Evolutionary conservation across 2,797 vertebrate genomes (phyloP).

Genomic region (Protonibea diacanthus): DNA sequence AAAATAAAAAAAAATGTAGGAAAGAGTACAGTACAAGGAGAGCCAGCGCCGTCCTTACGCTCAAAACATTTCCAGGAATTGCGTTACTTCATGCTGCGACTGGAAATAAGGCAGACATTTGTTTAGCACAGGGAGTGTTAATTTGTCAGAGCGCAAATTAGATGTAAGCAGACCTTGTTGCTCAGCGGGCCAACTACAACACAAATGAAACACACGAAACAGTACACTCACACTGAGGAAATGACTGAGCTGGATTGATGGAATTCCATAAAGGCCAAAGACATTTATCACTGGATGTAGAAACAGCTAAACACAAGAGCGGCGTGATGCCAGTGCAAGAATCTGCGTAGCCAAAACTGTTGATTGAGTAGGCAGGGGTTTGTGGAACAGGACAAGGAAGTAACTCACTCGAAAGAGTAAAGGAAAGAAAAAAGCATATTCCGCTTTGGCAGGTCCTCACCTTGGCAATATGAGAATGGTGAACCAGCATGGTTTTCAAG

Average conservation of each 20-base stretch:
- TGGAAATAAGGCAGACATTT: constrained; percentile 57
- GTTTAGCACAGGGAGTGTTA: constrained; percentile 62
- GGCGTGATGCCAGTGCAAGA: constrained; percentile 44
- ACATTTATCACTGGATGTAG: constrained; percentile 65
- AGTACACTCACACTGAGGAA: constrained; percentile 43
- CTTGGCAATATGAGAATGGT: constrained; percentile 61
- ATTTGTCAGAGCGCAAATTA: constrained; percentile 71
- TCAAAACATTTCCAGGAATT: constrained; percentile 52
- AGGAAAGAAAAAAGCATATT: constrained; percentile 56
- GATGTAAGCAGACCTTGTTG: constrained; percentile 53
- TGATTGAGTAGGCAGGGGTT: constrained; percentile 46
- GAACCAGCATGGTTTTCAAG: constrained; percentile 47
- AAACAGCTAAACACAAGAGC: constrained; percentile 53
- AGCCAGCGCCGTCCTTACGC: constrained; percentile 32
- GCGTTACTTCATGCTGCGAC: constrained; percentile 32
- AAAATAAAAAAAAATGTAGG: constrained; percentile 11
- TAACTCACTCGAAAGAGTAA: constrained; percentile 36
- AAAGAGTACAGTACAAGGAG: background rate
- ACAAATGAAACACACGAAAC: constrained; percentile 43
- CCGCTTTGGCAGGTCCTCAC: constrained; percentile 55
- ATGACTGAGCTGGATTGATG: constrained; percentile 53
- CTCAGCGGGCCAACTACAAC: constrained; percentile 61
- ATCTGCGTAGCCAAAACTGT: constrained; percentile 54
- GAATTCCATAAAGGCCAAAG: constrained; percentile 59
- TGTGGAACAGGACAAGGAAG: constrained; percentile 52